A percentile compares a stretch with the other conserved stretches of the same genome.
These are phyloP conservation scores for Torymus auratus DNA, from an alignment of 2,888 invertebrate genomes.

Conservation along the genomic window DNA sequence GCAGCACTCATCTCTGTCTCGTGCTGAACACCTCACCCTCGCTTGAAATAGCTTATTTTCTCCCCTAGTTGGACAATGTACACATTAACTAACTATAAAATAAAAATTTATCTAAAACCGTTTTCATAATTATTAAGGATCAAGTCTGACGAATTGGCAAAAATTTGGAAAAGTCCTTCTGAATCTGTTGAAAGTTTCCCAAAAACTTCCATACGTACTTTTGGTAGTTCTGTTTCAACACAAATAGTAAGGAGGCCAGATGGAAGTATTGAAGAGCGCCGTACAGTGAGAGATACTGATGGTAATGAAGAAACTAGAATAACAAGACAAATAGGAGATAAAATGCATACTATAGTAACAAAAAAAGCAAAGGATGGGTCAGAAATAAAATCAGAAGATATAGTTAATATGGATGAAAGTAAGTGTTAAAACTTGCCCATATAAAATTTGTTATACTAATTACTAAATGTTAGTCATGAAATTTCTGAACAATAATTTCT, in stretches of 20 bases:
- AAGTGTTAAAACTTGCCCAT: constrained; percentile 48
- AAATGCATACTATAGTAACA: constrained; percentile 69
- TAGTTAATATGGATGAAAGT: constrained; percentile 72
- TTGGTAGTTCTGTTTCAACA: constrained; percentile 79
- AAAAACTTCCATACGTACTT: constrained; percentile 67
- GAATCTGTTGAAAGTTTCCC: constrained; percentile 67
- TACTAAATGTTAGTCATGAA: too few relatives aligned
- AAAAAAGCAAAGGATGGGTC: constrained; percentile 70
- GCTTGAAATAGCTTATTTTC: too few relatives aligned
- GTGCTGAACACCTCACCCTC: too few relatives aligned
- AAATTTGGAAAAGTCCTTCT: constrained; percentile 69
- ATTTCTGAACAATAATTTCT: background rate
- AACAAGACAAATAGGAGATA: constrained; percentile 73
- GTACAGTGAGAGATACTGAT: constrained; percentile 79
- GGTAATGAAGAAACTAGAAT: constrained; percentile 81
- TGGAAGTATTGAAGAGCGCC: constrained; percentile 80
- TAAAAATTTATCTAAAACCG: background rate
- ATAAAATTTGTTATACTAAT: too few relatives aligned
- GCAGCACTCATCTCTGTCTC: too few relatives aligned
- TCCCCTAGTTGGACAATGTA: too few relatives aligned
- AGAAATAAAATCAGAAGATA: constrained; percentile 70
- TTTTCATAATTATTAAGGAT: constrained; percentile 62
- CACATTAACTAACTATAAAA: constrained; percentile 9
- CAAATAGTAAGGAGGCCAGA: constrained; percentile 79
- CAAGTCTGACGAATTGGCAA: constrained; percentile 65